Evolutionary conservation across 2,113 vertebrate genomes (phyloP).

Genomic region (Gymnocephalus cernua): DNA sequence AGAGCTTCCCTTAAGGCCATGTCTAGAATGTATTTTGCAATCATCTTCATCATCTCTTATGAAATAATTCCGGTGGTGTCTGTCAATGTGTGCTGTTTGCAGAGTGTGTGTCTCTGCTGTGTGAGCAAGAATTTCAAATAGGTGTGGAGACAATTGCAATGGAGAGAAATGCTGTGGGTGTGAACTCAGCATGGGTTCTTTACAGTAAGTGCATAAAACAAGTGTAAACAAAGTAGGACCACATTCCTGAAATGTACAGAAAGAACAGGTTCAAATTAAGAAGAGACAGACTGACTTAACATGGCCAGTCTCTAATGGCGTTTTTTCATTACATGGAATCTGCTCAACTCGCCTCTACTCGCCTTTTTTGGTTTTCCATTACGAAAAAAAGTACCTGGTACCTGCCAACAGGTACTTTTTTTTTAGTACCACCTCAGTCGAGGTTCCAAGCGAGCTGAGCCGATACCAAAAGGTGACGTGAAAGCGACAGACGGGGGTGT

Average conservation of each 20-base stretch:
- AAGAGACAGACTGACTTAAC: neutral
- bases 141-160: slow-evolving; percentile 18
- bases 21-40: slow-evolving; percentile 1
- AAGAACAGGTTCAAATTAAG: neutral
- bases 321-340: no score
- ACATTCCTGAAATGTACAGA: slow-evolving; percentile 17
- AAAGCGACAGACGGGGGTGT: no score
- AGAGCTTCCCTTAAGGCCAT: neutral
- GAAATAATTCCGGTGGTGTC: slow-evolving; percentile 12
- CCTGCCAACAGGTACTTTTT: no score
- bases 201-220: slow-evolving; percentile 6
- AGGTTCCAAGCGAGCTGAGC: no score
- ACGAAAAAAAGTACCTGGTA: no score
- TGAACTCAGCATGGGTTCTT: neutral
- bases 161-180: slow-evolving; percentile 7
- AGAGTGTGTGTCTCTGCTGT: slow-evolving; percentile 18
- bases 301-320: neutral
- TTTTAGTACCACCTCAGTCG: no score
- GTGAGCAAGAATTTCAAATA: slow-evolving; percentile 19
- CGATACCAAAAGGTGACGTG: no score
- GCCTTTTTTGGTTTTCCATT: no score
- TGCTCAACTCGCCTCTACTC: no score
- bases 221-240: slow-evolving; percentile 1
- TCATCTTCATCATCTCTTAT: slow-evolving; percentile 22
- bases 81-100: slow-evolving; percentile 12